Evolutionary conservation across 2,888 invertebrate species (phyloP), one percentile per base, ranked within the genome.

Genomic region (Hemithea aestivaria): DNA sequence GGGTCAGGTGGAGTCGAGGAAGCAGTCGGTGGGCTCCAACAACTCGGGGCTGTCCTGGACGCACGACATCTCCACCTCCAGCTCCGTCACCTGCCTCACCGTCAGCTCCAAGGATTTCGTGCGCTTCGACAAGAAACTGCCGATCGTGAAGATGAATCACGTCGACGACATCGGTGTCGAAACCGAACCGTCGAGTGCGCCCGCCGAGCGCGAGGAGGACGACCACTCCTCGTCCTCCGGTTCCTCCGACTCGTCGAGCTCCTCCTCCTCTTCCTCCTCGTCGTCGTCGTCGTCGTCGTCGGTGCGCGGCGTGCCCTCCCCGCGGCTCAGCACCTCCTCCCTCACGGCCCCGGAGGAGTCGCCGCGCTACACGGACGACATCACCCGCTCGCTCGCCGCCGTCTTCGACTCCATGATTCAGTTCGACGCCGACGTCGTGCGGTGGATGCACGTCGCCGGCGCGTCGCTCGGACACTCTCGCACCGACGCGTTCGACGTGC

Each of bases 51-150:
- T 68, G 0, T 81, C 81, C 0, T 85, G 83, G 82, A 76, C 74
- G 1, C 75, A 62, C 48, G 75, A 82, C 27, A 76, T 84, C 37
- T 80, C 81, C 0, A 70, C 65, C 22, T 75, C 80, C 0, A 75
- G 74, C 21, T 62, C 68, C 0, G 66, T 64, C 0, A 74, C 76
- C 1, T 71, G 66, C 30, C 16, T 74, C 1, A 70, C 74, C 0
- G 75, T 76, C 0, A 38, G 47, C 0, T 65, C 71, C 0, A 61
- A 57, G 1, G 80, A 81, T 34, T 61, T 75, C 28, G 62, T 78
- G 2, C 52, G 66, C 4, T 64, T 80, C 7, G 65, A 81, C 37
- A 74, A 73, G 0, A 83, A 76, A 49, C 4, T 82, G 7, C 82
- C 82, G 0, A n/a, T 75, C 0, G 7, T 84, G 0, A 58, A 64